Evolutionary conservation across 2,113 vertebrate genomes (phyloP).

Genomic region (Dipodomys merriami): DNA sequence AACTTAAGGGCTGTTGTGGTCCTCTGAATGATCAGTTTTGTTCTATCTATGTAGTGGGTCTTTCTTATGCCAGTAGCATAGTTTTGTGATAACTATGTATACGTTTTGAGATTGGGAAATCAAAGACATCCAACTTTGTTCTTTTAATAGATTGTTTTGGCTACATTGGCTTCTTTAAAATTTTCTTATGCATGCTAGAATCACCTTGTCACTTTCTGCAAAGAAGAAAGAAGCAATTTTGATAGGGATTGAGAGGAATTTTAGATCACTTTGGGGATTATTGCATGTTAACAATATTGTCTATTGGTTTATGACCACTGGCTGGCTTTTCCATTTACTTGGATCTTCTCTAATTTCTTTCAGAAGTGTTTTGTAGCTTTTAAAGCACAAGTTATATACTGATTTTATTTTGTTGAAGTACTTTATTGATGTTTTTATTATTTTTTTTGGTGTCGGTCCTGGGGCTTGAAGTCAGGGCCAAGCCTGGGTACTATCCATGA

Average conservation of each 20-base stretch:
- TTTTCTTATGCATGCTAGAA: neutral
- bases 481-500: no score
- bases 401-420: neutral
- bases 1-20: neutral
- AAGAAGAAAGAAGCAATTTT: conserved; percentile 1
- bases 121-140: neutral
- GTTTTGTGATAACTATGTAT: neutral
- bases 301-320: neutral
- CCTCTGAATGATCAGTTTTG: neutral
- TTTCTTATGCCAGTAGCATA: no score
- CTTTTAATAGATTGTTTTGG: conserved; percentile 24
- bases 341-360: neutral
- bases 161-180: neutral
- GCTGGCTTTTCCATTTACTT: neutral
- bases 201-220: neutral
- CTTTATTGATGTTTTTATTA: neutral
- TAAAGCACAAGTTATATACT: neutral
- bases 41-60: neutral
- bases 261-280: neutral
- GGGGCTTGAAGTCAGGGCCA: no score
- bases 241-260: neutral
- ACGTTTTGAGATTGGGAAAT: neutral
- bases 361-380: neutral
- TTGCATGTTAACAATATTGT: neutral
- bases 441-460: no score